phyloP scores from a whole-genome alignment of 1,140 invertebrate genomes.

The Drepana arcuata region DNA sequence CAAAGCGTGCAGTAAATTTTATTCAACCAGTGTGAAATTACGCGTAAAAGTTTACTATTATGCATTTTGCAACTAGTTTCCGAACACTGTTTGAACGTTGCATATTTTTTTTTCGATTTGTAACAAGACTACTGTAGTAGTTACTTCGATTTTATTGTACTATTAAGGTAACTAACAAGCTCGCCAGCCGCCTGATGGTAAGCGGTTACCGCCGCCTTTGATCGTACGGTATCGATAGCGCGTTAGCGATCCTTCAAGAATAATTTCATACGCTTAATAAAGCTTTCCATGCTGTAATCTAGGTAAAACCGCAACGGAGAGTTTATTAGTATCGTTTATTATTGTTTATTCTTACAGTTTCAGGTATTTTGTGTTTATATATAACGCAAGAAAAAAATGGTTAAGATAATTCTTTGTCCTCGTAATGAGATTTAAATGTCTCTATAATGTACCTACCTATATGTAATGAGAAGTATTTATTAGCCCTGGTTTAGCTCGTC shows the following conservation, averaged over 20 bases:
- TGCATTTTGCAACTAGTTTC: conserved; percentile 44
- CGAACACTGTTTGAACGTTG: conserved; percentile 41
- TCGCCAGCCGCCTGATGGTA: no score
- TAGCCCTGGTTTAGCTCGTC: no score
- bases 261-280: neutral
- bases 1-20: conserved; percentile 38
- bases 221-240: neutral
- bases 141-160: no score
- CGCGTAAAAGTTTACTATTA: conserved; percentile 40
- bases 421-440: neutral
- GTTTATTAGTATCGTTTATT: no score
- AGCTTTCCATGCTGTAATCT: no score
- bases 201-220: neutral
- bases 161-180: no score
- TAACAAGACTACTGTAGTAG: neutral
- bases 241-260: neutral
- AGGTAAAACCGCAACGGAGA: no score
- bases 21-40: conserved; percentile 46
- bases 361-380: no score
- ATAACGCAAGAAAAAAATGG: neutral
- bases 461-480: neutral
- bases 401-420: neutral
- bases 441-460: neutral
- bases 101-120: conserved; percentile 27
- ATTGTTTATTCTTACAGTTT: neutral